Percentiles rank a stretch among this genome's conserved stretches.
These are phyloP conservation scores for Diglossa brunneiventris DNA, from an alignment of 2,113 vertebrate species.

Conservation along the genomic window DNA sequence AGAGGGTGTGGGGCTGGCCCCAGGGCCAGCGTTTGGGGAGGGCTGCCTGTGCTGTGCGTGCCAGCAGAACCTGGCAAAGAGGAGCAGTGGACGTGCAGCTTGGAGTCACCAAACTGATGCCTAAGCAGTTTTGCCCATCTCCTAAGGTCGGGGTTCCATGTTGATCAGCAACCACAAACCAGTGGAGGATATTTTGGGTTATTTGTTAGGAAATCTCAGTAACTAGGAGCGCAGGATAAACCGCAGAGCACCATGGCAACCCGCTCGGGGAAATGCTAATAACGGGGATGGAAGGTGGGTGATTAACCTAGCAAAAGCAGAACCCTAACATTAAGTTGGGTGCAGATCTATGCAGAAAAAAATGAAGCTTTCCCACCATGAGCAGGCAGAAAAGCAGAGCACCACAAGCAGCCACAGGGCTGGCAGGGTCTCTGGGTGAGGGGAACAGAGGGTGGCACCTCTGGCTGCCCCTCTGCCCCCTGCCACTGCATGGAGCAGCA, in stretches of 20 bases:
- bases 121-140: slow-evolving; percentile 52
- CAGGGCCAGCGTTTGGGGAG: neutral
- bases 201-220: slow-evolving; percentile 50
- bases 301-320: slow-evolving; percentile 57
- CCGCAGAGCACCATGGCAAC: slow-evolving; percentile 54
- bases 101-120: slow-evolving; percentile 38
- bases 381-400: neutral
- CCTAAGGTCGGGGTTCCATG: neutral
- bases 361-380: neutral
- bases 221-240: slow-evolving; percentile 24
- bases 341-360: slow-evolving; percentile 35
- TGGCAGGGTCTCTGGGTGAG: neutral
- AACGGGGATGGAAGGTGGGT: slow-evolving; percentile 27
- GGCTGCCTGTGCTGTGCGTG: neutral
- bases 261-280: slow-evolving; percentile 41
- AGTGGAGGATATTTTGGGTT: slow-evolving; percentile 16
- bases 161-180: slow-evolving; percentile 62
- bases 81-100: neutral
- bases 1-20: neutral
- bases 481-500: neutral
- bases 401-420: neutral
- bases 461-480: neutral
- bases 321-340: slow-evolving; percentile 57
- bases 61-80: neutral
- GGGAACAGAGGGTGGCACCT: neutral